Evolutionary conservation across 2,888 invertebrate species (phyloP).

Genomic region (Drosophila neonasuta): DNA sequence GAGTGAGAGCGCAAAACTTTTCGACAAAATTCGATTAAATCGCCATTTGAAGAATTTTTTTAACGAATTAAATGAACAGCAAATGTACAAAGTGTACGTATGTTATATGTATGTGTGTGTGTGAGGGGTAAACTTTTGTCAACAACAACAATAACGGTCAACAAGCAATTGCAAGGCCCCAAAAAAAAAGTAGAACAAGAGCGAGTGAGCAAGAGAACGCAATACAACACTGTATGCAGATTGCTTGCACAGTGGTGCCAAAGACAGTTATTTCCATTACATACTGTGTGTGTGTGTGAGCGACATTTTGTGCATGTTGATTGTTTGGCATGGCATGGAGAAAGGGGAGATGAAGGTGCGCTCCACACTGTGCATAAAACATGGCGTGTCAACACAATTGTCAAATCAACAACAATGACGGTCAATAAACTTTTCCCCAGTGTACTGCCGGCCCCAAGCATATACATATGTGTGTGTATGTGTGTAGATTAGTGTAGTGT

Average conservation of each 20-base stretch:
- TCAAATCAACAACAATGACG: constrained; percentile 78
- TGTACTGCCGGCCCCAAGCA: constrained; percentile 39
- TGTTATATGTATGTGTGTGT: constrained; percentile 1
- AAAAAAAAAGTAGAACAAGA: constrained; percentile 49
- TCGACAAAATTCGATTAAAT: constrained; percentile 44
- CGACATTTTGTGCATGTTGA: constrained; percentile 7
- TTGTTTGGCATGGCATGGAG: constrained; percentile 1
- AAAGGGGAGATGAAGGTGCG: neutral
- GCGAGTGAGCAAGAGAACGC: constrained; percentile 14
- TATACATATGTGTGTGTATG: constrained; percentile 9
- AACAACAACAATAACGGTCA: constrained; percentile 62
- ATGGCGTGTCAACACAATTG: constrained; percentile 71
- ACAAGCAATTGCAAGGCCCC: constrained; percentile 53
- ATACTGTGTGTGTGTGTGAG: neutral
- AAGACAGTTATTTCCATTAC: constrained; percentile 11
- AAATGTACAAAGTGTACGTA: constrained; percentile 18
- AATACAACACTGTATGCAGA: constrained; percentile 32
- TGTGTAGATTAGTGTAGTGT: constrained; percentile 1
- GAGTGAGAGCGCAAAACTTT: constrained; percentile 13
- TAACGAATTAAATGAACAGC: constrained; percentile 41
- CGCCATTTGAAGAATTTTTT: constrained; percentile 38
- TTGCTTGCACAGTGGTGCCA: constrained; percentile 51
- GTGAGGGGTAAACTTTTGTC: constrained; percentile 22
- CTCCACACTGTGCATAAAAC: constrained; percentile 53
- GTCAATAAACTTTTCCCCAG: constrained; percentile 74